Evolutionary conservation across 1,140 invertebrate genomes (phyloP).

Genomic region (Ectropis grisescens): DNA sequence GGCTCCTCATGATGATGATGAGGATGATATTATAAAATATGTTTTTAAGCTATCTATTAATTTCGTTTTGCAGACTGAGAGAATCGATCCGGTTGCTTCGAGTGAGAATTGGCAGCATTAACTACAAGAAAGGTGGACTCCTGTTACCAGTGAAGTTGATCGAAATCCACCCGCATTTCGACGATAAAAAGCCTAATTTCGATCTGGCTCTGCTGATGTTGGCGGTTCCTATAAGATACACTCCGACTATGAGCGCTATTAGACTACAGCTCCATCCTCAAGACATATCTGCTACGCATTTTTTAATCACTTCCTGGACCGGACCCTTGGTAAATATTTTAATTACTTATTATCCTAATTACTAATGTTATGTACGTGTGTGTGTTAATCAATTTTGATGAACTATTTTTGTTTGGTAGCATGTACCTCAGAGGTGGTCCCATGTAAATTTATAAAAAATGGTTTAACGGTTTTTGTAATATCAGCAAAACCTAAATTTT

Average conservation of each 20-base stretch:
- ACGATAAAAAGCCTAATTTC: slow-evolving; percentile 31
- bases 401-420: too few species aligned
- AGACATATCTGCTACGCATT: slow-evolving; percentile 22
- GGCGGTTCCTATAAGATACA: slow-evolving; percentile 20
- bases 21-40: too few species aligned
- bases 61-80: slow-evolving; percentile 21
- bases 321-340: slow-evolving; percentile 11
- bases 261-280: slow-evolving; percentile 11
- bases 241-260: slow-evolving; percentile 24
- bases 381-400: too few species aligned
- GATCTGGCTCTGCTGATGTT: slow-evolving; percentile 38
- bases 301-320: slow-evolving; percentile 31
- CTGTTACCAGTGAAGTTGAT: slow-evolving; percentile 31
- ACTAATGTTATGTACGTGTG: too few species aligned
- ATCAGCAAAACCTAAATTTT: too few species aligned
- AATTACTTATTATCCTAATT: not conserved
- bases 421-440: too few species aligned
- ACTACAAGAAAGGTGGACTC: slow-evolving; percentile 36
- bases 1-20: too few species aligned
- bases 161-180: slow-evolving; percentile 42
- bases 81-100: slow-evolving; percentile 26
- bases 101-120: slow-evolving; percentile 36
- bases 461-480: too few species aligned
- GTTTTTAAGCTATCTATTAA: not conserved
- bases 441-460: too few species aligned